Evolutionary conservation across 2,113 vertebrate species (phyloP), one percentile per base, ranked within the genome.

Genomic region (Tringa solitaria): DNA sequence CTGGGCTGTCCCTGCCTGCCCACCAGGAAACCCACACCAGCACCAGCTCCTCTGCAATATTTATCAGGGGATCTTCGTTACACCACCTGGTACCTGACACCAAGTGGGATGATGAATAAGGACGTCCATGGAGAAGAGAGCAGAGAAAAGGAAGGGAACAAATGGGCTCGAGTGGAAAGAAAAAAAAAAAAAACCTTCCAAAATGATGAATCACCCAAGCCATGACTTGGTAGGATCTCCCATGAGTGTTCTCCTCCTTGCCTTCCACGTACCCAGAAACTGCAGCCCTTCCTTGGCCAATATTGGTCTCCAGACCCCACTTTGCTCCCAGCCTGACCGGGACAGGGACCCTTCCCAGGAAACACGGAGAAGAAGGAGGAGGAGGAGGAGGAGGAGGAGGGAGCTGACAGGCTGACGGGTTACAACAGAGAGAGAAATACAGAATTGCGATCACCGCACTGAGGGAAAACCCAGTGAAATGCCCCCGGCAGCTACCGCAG

Each of bases 1-100:
- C 43, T 8, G 54, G 45, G 60, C 32, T 68, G 53, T 45, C 23
- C 57, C 46, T 22, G 70, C 23, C 72, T 41, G 51, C n/a, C 45
- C 59, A 14, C 32, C 46, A 21, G 39, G 70, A 82, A 50, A 72
- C 35, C 63, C 46, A 26, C 76, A 39, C 39, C 8, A 2, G 5
- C 61, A 45, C 4, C 45, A 12, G 65, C 57, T 56, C 93, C 46
- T 57, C 76, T 56, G 53, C 32, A n/a, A 21, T 45, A 77, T 26
- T 63, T 19, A 92, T 61, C 64, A 46, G 1, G 0, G 24, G 41
- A 56, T 72, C 70, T 60, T 54, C 3, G 1, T 67, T 89, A 70
- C 4, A 0, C 19, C 0, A 0, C 23, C 65, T 2, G 4, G 11
- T 14, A 83, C 35, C 24, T 3, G 53, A 82, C 48, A 78, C 30